Evolutionary conservation across 1,140 invertebrate genomes (phyloP), one percentile per base, ranked within the genome.

Genomic region (Diorhabda carinulata): DNA sequence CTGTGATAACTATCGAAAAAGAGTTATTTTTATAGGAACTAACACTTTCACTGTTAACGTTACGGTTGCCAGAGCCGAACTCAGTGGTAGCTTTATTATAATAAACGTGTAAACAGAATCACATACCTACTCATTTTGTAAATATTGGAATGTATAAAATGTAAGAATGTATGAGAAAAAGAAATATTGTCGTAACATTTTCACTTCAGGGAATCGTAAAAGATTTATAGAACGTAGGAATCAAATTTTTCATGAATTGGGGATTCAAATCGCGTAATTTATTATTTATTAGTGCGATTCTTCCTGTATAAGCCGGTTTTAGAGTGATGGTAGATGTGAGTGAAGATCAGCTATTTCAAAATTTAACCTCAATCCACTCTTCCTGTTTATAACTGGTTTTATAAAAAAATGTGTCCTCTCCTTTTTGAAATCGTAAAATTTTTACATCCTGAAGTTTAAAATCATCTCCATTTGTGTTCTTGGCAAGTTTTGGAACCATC

Each of bases 361-460:
- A 60, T n/a, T 67, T 4, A 8, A 67, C 66, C 25, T 45, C 8
- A n/a, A 43, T 41, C 57, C 66, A 67, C 47, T 61, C 57, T 8
- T 6, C 41, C 45, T 67, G 42, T 41, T 67, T 45, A 9, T 25
- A 67, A 45, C 58, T 67, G 5, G 4, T 65, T 62, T 70, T 61
- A 56, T 61, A 70, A 2, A 42, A 43, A 62, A 66, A 70, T 40
- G 67, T n/a, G 8, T 70, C 43, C 43, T 64, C 9, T 42, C 41
- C 59, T 42, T 66, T 70, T 70, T 61, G 41, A 67, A 70, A 70
- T 56, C 57, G 1, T 6, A 70, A 8, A 9, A 56, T 3, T 67
- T 52, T 70, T 56, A 70, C 56, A 41, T 66, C 58, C 10, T 4
- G 7, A 57, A 70, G 9, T 67, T 70, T 67, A 52, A 70, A 66